Evolutionary conservation across 2,797 vertebrate species (phyloP).

Genomic region (Antennarius maculatus): DNA sequence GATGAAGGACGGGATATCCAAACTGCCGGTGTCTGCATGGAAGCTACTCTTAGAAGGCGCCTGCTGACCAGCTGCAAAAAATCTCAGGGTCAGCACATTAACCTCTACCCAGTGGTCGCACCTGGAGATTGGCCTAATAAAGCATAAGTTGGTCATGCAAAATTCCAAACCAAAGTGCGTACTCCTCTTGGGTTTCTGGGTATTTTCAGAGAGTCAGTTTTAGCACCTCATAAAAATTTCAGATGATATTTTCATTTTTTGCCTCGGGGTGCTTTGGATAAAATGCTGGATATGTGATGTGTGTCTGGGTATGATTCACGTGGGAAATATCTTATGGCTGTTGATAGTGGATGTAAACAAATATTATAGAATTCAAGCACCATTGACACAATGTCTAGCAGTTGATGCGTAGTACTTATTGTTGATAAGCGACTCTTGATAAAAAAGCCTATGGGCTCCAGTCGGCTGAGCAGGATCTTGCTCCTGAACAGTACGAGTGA

Average conservation of each 20-base stretch:
- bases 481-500: not conserved
- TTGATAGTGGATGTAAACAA: conserved; percentile 28
- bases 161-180: not conserved
- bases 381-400: conserved; percentile 5
- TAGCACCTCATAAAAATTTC: conserved; percentile 21
- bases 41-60: conserved; percentile 1
- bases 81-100: conserved; percentile 42
- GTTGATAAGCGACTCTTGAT: conserved; percentile 7
- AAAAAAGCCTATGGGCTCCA: conserved; percentile 5
- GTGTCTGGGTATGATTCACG: conserved; percentile 3
- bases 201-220: conserved; percentile 11
- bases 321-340: conserved; percentile 19
- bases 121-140: conserved; percentile 40
- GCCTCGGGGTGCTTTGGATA: conserved; percentile 19
- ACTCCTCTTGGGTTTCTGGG: not conserved
- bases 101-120: conserved; percentile 37
- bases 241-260: conserved; percentile 24
- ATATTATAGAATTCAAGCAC: conserved; percentile 24
- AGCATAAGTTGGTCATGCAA: conserved; percentile 23
- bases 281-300: conserved; percentile 9
- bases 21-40: conserved; percentile 1
- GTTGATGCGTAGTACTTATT: conserved; percentile 8
- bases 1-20: conserved; percentile 40
- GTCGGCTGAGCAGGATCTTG: not conserved
- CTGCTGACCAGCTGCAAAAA: conserved; percentile 45